A percentile compares a stretch with the other conserved stretches of the same genome.
Conservation (phyloP, 2,888 invertebrate species). For the Leucophenga maculata region DNA sequence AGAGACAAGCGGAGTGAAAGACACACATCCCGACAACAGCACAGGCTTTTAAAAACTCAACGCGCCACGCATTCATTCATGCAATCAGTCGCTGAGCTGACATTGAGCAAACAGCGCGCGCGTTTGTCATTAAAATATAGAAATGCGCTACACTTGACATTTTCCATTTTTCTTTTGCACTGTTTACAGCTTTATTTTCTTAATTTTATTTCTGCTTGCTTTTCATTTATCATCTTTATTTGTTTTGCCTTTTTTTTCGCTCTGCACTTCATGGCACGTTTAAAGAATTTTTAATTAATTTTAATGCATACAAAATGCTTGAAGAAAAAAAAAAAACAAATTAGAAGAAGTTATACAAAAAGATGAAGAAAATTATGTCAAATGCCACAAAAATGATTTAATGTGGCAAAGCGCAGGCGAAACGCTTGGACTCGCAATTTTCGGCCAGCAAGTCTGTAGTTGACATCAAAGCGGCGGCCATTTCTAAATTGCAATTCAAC, state of each 20-base stretch:
- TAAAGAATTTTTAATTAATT: constrained; percentile 40
- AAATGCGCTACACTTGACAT: constrained; percentile 7
- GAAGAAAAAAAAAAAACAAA: not conserved
- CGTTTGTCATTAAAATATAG: constrained; percentile 4
- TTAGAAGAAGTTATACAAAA: too few species aligned
- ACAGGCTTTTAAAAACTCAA: not conserved
- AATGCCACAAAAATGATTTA: constrained; percentile 17
- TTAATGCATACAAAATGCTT: not conserved
- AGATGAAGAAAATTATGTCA: not conserved
- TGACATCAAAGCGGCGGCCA: constrained; percentile 10
- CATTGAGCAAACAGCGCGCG: not conserved
- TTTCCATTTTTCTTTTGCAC: not conserved
- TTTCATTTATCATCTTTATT: too few species aligned
- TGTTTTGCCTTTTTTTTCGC: not conserved
- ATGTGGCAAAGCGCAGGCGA: not conserved
- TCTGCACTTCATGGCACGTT: constrained; percentile 16
- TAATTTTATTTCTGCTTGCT: not conserved
- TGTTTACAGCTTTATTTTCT: not conserved
- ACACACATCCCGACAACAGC: too few species aligned
- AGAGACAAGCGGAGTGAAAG: too few species aligned
- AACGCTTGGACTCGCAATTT: not conserved
- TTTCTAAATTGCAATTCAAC: too few species aligned
- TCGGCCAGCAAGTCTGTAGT: not conserved
- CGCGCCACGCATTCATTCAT: not conserved
- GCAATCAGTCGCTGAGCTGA: not conserved